Base-by-base conservation (phyloP, 1,140 invertebrate genomes). In the Drosophila mayri region DNA sequence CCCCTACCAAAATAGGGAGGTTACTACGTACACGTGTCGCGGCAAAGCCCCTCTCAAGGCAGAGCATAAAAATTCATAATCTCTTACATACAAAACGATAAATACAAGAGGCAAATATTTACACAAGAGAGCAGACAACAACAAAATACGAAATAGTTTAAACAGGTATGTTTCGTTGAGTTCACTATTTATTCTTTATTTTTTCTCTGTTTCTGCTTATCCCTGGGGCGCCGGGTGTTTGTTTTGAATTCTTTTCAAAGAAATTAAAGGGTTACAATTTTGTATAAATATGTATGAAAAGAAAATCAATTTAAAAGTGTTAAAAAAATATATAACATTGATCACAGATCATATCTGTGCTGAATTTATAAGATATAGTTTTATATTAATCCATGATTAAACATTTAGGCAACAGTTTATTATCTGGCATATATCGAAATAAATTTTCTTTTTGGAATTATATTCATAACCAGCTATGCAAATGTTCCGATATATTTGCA, bases 71-170 rank as follows among this genome's bases (percentile, higher is more conserved):
- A 66, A 66, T 66, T 67, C 37, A 67, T 67, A 70, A 70, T 70
- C 62, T 67, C 47, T 70, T 70, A 68, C 65, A 68, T 52, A 67
- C 52, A 67, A 54, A 54, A 67, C 47, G 62, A 54, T 67, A 66
- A 54, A 70, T 66, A 70, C 46, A 70, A 70, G 43, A 46, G 66
- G 22, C 47, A 70, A 70, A 67, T 67, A 70, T 70, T 70, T 67
- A 67, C 38, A 65, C 62, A 46, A 52, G 47, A 16, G 22, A 62
- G 41, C 32, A 25, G 7, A 49, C 43, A 46, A 20, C 18, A 20
- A 16, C 28, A 14, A 44, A 28, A 43, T 61, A 35, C 18, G 1
- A 52, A 52, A 43, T 41, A 41, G 22, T 41, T 66, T 14, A 52
- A 67, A 68, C 46, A 67, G 62, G 66, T 68, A 66, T 43, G 63